Conservation (phyloP, 1,140 invertebrate genomes). For the Leptopilina clavipes region DNA sequence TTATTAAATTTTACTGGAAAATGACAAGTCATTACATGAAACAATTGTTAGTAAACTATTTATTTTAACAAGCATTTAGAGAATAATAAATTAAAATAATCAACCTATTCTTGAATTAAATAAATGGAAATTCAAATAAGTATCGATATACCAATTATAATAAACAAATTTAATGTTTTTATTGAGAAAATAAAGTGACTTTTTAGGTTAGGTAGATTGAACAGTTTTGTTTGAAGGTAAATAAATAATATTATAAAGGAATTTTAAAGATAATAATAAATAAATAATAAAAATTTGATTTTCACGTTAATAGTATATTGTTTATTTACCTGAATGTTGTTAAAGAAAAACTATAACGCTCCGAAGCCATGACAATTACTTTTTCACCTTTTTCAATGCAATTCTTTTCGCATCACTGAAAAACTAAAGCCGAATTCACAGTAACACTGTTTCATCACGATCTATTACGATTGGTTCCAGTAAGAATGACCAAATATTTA, state of each 20-base stretch:
- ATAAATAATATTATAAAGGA: neutral
- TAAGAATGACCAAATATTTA: neutral
- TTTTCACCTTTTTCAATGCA: constrained; percentile 46
- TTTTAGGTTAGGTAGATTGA: neutral
- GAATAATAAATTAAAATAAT: constrained; percentile 22
- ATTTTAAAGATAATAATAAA: constrained; percentile 12
- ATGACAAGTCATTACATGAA: constrained; percentile 54
- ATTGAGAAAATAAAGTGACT: neutral
- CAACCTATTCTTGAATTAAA: neutral
- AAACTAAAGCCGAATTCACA: neutral
- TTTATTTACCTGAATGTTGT: constrained; percentile 95
- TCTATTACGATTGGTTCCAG: neutral
- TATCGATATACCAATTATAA: neutral
- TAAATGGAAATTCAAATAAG: neutral
- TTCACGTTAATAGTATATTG: neutral
- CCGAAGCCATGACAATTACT: constrained; percentile 89
- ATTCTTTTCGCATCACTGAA: neutral
- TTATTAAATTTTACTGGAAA: constrained; percentile 18
- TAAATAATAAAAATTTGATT: neutral
- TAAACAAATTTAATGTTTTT: neutral
- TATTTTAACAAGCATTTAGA: constrained; percentile 19
- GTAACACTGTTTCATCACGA: neutral
- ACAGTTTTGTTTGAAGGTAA: neutral
- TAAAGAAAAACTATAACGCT: constrained; percentile 98
- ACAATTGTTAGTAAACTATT: constrained; percentile 36